Evolutionary conservation across 2,113 vertebrate species (phyloP).

Genomic region (Strix aluco): DNA sequence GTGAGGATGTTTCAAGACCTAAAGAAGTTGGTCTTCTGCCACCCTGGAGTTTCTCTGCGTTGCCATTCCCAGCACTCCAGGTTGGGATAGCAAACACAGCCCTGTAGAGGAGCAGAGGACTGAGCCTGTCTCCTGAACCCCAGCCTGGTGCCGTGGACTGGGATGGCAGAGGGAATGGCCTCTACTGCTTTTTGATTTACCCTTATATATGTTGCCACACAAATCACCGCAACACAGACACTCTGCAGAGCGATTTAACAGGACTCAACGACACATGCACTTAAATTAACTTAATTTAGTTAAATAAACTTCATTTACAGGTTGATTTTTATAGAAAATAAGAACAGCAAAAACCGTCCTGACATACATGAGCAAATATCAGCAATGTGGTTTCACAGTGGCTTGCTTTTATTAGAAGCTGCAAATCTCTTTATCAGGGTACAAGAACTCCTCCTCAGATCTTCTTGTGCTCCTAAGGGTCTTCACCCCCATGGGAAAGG

Average conservation of each 20-base stretch:
- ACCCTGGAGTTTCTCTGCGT: accelerated
- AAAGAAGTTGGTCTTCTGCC: background rate
- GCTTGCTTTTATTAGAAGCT: conserved; percentile 45
- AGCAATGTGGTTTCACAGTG: background rate
- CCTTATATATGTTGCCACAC: background rate
- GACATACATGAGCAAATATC: background rate
- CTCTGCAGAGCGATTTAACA: background rate
- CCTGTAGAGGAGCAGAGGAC: background rate
- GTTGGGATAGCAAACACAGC: background rate
- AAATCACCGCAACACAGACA: background rate
- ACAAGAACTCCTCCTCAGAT: background rate
- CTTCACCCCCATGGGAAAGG: background rate
- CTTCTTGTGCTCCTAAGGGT: background rate
- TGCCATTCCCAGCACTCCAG: background rate
- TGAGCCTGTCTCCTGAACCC: background rate
- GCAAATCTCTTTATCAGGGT: background rate
- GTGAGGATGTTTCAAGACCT: background rate
- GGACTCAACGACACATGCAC: background rate
- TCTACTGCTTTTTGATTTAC: background rate
- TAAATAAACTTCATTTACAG: background rate
- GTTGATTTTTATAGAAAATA: background rate
- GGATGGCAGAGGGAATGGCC: background rate
- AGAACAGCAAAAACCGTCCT: background rate
- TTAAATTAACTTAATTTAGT: background rate
- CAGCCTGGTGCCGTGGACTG: background rate